A percentile compares a stretch with the other conserved stretches of the same genome.
These are phyloP conservation scores for Lepidurus couesii DNA, from an alignment of 1,140 invertebrate species.

Conservation along the genomic window DNA sequence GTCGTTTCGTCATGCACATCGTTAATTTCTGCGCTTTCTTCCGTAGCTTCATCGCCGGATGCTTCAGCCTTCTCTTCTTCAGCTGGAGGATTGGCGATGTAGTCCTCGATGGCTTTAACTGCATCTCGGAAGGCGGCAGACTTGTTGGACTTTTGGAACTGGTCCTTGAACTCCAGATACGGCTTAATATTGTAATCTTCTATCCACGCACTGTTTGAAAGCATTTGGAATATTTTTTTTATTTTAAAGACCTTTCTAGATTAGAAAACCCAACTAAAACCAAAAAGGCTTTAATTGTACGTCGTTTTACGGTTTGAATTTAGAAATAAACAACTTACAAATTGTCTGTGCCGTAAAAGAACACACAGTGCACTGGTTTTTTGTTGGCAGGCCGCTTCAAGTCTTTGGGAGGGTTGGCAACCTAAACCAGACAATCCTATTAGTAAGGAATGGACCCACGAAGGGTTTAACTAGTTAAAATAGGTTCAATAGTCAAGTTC, in stretches of 20 bases:
- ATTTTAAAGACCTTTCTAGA: background rate
- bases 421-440: slow-evolving; percentile 44
- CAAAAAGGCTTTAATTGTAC: background rate
- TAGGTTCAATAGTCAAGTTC: no score
- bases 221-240: slow-evolving; percentile 34
- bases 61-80: slow-evolving; percentile 45
- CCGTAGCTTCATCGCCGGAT: background rate
- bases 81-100: slow-evolving; percentile 52
- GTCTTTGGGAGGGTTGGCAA: slow-evolving; percentile 61
- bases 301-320: slow-evolving; percentile 23
- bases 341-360: slow-evolving; percentile 88
- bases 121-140: slow-evolving; percentile 75
- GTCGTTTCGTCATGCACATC: slow-evolving; percentile 17
- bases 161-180: slow-evolving; percentile 73
- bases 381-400: slow-evolving; percentile 57
- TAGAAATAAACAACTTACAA: slow-evolving; percentile 65
- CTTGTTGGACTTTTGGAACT: slow-evolving; percentile 70
- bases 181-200: slow-evolving; percentile 77
- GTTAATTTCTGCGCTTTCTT: slow-evolving; percentile 23
- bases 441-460: background rate
- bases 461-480: background rate
- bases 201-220: slow-evolving; percentile 76
- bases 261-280: no score
- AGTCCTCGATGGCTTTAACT: slow-evolving; percentile 77
- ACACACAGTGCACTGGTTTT: slow-evolving; percentile 70